Evolutionary conservation across 2,113 vertebrate species (phyloP).

Genomic region (Misgurnus mizolepis): DNA sequence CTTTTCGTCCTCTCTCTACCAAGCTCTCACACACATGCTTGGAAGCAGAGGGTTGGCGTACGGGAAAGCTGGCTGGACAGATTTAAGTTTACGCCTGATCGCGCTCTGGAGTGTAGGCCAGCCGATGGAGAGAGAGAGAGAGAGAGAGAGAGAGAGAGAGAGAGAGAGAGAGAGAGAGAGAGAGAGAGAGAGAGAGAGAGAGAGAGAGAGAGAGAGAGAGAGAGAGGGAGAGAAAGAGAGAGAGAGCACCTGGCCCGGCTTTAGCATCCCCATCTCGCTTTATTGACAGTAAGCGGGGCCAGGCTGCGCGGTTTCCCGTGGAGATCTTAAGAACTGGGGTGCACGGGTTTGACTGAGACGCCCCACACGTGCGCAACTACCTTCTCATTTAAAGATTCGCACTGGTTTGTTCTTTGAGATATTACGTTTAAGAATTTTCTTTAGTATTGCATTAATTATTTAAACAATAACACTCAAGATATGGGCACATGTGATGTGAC

Average conservation of each 20-base stretch:
- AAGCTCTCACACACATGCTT: constrained; percentile 59
- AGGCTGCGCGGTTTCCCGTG: constrained; percentile 80
- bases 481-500: too few relatives aligned
- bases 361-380: background rate
- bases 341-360: constrained; percentile 61
- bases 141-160: too few relatives aligned
- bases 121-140: constrained; percentile 71
- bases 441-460: background rate
- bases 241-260: constrained; percentile 79
- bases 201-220: too few relatives aligned
- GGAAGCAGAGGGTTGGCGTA: constrained; percentile 62
- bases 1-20: constrained; percentile 39
- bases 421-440: too few relatives aligned
- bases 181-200: too few relatives aligned
- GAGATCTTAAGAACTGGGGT: constrained; percentile 80
- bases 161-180: too few relatives aligned
- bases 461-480: background rate
- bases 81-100: constrained; percentile 78
- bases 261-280: constrained; percentile 76
- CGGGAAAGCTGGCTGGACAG: constrained; percentile 71
- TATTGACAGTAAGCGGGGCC: constrained; percentile 85
- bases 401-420: too few relatives aligned
- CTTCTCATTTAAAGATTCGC: too few relatives aligned
- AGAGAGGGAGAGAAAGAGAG: constrained; percentile 72
- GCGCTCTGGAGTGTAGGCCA: constrained; percentile 76